These are phyloP conservation scores for Brachionus asplanchnoidis DNA, from an alignment of 1,140 invertebrate species.

Conservation along the genomic window DNA sequence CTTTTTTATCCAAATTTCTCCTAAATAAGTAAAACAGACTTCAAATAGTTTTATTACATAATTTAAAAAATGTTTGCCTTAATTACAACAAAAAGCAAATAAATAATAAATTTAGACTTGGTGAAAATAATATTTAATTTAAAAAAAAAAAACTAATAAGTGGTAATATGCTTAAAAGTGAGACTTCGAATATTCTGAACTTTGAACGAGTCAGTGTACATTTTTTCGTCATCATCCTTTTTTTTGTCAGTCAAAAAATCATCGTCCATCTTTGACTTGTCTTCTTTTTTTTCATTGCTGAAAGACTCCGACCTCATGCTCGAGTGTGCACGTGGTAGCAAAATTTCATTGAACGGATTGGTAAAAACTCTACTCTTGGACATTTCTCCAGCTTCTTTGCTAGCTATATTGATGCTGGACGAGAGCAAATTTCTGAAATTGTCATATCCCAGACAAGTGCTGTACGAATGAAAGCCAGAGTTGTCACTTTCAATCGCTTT, in stretches of 20 bases:
- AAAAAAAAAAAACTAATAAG: slow-evolving; percentile 12
- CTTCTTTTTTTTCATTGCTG: not conserved
- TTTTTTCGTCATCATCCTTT: slow-evolving; percentile 33
- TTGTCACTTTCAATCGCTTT: not conserved
- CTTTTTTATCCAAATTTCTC: not conserved
- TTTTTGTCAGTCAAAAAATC: not conserved
- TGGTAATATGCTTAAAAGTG: slow-evolving; percentile 40
- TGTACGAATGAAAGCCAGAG: not conserved
- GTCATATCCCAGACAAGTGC: slow-evolving; percentile 26
- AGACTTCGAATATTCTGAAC: slow-evolving; percentile 34
- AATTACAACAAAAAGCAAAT: not conserved
- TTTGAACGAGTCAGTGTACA: not conserved
- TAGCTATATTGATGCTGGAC: not conserved
- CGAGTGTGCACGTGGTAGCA: not conserved
- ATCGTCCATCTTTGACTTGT: not conserved
- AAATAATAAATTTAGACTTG: not conserved
- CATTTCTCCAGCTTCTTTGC: not conserved
- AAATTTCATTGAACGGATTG: slow-evolving; percentile 32
- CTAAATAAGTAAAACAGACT: not conserved
- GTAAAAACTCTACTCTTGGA: not conserved
- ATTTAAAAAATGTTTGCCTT: not conserved
- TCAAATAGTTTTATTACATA: not conserved
- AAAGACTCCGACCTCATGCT: not conserved
- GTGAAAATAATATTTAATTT: not conserved
- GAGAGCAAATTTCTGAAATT: slow-evolving; percentile 8